Evolutionary conservation across 2,113 vertebrate genomes (phyloP).

Genomic region (Pygoscelis adeliae): DNA sequence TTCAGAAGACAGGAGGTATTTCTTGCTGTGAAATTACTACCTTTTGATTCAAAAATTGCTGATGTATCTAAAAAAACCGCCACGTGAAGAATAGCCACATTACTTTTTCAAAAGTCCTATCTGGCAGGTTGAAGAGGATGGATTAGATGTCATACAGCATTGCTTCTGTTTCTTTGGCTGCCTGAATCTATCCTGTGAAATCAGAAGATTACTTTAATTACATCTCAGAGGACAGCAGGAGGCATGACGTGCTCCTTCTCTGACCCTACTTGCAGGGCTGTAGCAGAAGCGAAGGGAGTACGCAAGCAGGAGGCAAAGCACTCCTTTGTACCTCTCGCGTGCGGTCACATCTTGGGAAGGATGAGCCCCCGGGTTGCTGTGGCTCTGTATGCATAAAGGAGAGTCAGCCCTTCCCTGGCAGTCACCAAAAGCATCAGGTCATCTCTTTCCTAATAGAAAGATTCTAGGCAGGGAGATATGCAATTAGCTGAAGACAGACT

Average conservation of each 20-base stretch:
- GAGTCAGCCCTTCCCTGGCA: neutral
- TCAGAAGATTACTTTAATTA: neutral
- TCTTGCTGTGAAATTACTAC: neutral
- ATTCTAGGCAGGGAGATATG: neutral
- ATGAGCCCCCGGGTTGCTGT: neutral
- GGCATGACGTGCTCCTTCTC: neutral
- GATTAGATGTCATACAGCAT: neutral
- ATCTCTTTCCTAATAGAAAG: neutral
- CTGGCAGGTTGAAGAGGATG: neutral
- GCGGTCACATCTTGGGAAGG: neutral
- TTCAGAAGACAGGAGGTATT: neutral
- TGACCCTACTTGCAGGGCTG: neutral
- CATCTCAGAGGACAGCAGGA: neutral
- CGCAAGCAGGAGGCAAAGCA: neutral
- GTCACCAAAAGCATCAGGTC: neutral
- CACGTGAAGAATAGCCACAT: no score
- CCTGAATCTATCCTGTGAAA: neutral
- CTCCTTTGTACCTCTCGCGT: no score
- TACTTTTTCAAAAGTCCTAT: neutral
- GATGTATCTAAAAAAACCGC: neutral
- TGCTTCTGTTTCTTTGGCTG: neutral
- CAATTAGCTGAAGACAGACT: neutral
- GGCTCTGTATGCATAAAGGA: neutral
- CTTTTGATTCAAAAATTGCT: neutral
- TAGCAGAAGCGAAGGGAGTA: rapidly evolving